phyloP scores from a whole-genome alignment of 2,113 vertebrate genomes.

The Athene cunicularia region DNA sequence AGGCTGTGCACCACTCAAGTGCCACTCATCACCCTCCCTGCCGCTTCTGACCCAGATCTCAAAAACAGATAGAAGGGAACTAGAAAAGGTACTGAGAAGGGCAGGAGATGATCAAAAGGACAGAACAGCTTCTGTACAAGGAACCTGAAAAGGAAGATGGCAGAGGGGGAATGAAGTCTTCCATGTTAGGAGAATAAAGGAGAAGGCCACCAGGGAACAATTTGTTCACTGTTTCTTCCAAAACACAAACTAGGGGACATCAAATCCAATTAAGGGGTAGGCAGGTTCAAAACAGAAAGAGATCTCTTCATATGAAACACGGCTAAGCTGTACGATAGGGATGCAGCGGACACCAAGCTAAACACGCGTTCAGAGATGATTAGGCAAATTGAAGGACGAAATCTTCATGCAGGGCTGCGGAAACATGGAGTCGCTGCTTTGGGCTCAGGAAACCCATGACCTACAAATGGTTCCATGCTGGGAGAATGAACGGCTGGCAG shows the following conservation, averaged over 20 bases:
- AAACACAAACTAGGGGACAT: background rate
- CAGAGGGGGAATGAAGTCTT: background rate
- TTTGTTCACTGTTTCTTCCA: background rate
- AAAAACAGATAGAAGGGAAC: background rate
- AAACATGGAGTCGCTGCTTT: accelerated
- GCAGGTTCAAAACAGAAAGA: background rate
- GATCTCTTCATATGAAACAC: background rate
- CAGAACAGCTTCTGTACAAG: background rate
- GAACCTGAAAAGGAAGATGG: background rate
- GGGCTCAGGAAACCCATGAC: accelerated
- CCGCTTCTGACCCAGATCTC: background rate
- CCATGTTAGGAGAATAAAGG: background rate
- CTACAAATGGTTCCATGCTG: accelerated
- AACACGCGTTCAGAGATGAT: accelerated
- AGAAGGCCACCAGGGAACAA: background rate
- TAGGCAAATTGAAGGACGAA: background rate
- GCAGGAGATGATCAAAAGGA: background rate
- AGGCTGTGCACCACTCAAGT: accelerated
- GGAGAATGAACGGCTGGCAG: background rate
- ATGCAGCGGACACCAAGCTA: accelerated
- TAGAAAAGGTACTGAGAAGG: background rate
- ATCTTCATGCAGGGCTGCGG: accelerated
- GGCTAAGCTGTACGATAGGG: background rate
- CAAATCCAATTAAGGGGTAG: background rate
- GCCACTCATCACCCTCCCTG: background rate